Evolutionary conservation across 1,140 invertebrate species (phyloP), one percentile per base, ranked within the genome.

Genomic region (Temnothorax nylanderi): DNA sequence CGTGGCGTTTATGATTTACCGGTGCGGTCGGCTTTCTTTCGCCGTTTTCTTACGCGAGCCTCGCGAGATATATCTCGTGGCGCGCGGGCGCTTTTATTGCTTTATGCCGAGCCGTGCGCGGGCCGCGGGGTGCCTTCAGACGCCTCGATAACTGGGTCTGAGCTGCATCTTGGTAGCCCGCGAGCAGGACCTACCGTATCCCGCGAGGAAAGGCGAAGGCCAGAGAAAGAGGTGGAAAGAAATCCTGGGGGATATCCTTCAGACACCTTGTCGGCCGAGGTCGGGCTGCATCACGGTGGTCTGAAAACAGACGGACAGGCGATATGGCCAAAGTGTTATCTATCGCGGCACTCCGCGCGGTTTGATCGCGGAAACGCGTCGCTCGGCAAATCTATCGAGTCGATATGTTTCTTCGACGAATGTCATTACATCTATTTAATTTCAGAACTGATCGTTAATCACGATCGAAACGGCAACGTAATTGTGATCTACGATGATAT

Each of bases 1-100:
- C 56, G 85, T 90, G 88, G 91, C 85, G 88, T 90, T 91, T 92
- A 92, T 89, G 89, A 92, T 92, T 92, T 91, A 92, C 81, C 58
- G 82, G 65, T 87, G 85, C 69, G 76, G 81, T 72, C 77, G 77
- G 77, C 77, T 65, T 81, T 87, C 85, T 87, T 74, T 81, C 67
- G 65, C 78, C 49, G 51, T 77, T 71, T 26, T 87, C 65, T 89
- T 89, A 75, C 85, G 78, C 82, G 84, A 37, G 21, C 49, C 47
- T 85, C 44, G 65, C 44, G 51, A 62, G 67, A 77, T 78, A 47
- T 41, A 86, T 72, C 75, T 75, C 62, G 34, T 80, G 51, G 64
- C 77, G 64, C 77, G 77, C 56, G 80, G 44, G 21, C 51, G 34
- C 47, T 82, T 82, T 89, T 87, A 89, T 89, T 74, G 76, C 44